Evolutionary conservation across 2,113 vertebrate species (phyloP), one percentile per base, ranked within the genome.

Genomic region (Phylloscopus trochiloides): DNA sequence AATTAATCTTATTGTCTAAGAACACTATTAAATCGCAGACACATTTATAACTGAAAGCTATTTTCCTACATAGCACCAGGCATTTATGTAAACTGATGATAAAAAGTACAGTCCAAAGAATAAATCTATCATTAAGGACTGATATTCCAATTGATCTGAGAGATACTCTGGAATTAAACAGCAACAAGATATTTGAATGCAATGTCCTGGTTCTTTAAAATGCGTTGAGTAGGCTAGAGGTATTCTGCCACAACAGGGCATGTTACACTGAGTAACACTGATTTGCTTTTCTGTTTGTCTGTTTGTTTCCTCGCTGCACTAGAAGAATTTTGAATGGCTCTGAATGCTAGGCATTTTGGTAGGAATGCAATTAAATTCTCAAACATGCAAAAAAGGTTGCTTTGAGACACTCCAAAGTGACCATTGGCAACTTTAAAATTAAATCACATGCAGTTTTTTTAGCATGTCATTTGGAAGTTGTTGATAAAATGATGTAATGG

Each of bases 341-440:
- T 62, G 71, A 52, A 54, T 0, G 3, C 21, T 73, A 94, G 91
- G 38, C 28, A 36, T 89, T 88, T 96, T 93, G 43, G 59, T 76
- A 45, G n/a, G 87, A 61, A 34, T 80, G 55, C 80, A 84, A 52
- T 47, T 76, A 79, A 94, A 76, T 79, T 71, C 83, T 45, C 36
- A 34, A 59, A 77, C 25, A n/a, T 5, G 11, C 12, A 62, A 61
- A 93, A 88, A 72, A 86, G 86, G 34, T 79, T 92, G 31, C 79
- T 94, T 86, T 89, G 75, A 87, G 95, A 70, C 45, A 70, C 91
- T 96, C 16, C 82, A 42, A 96, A 95, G 42, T 90, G 88, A 94
- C 76, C 36, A 83, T 6, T 61, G 65, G 45, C 36, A 88, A 62
- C 61, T 84, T 95, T 94, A 48, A 88, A 87, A 85, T 91, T 72